phyloP scores from a whole-genome alignment of 2,113 vertebrate genomes.

The Apteryx owenii region DNA sequence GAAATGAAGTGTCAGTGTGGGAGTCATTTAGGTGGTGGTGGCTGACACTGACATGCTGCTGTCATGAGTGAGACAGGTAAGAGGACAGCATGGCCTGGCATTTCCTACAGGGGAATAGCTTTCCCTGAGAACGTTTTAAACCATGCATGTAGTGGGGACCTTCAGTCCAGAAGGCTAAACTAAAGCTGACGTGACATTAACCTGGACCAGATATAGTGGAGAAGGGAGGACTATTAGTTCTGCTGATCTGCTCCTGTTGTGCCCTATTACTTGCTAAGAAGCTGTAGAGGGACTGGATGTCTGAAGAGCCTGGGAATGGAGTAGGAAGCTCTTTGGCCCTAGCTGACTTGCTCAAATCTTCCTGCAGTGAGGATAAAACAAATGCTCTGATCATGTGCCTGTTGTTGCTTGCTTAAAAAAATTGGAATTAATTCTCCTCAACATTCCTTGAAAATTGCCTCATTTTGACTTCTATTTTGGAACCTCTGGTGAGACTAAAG shows the following conservation, averaged over 20 bases:
- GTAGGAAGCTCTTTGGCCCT: neutral
- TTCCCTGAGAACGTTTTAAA: neutral
- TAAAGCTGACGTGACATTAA: neutral
- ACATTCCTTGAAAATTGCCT: neutral
- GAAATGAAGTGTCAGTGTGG: rapidly evolving
- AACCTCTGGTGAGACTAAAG: neutral
- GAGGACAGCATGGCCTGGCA: rapidly evolving
- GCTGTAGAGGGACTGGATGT: rapidly evolving
- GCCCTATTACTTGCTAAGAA: rapidly evolving
- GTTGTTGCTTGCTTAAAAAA: neutral
- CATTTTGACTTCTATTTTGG: neutral
- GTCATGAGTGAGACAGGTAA: rapidly evolving
- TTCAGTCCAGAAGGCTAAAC: neutral
- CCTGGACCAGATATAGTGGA: neutral
- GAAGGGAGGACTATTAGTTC: neutral
- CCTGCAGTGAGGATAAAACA: neutral
- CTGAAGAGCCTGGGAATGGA: no score
- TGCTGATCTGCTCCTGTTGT: neutral
- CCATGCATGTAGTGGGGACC: rapidly evolving
- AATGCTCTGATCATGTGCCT: neutral
- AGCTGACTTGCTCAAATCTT: neutral
- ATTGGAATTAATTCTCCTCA: rapidly evolving
- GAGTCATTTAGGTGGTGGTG: rapidly evolving
- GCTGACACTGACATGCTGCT: neutral
- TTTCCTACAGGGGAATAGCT: neutral